phyloP scores from a whole-genome alignment of 2,797 vertebrate genomes.

The Mormyrops attenuatus region DNA sequence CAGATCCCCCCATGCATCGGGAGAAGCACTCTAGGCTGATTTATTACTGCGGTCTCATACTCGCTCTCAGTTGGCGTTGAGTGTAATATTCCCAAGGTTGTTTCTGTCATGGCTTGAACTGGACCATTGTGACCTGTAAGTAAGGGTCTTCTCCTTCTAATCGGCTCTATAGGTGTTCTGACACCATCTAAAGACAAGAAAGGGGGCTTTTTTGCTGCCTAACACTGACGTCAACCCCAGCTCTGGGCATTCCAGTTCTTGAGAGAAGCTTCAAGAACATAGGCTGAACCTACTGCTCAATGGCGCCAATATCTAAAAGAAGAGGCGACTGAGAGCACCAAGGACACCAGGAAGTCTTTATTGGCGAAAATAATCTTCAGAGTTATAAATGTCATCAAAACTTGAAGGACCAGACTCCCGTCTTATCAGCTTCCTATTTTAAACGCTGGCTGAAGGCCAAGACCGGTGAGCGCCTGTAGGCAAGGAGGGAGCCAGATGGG shows the following conservation, averaged over 20 bases:
- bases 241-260: neutral
- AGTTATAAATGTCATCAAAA: neutral
- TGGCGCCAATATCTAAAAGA: neutral
- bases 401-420: neutral
- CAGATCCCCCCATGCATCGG: neutral
- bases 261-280: neutral
- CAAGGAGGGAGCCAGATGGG: neutral
- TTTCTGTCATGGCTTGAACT: neutral
- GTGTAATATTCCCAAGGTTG: neutral
- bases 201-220: neutral
- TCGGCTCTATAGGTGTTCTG: neutral
- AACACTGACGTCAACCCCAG: neutral
- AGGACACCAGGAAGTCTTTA: neutral
- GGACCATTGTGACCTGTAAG: neutral
- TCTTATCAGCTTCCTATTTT: slow-evolving; percentile 7
- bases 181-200: neutral
- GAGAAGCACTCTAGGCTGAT: neutral
- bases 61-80: neutral
- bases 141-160: slow-evolving; percentile 1
- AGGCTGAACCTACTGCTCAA: neutral
- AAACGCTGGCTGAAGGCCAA: neutral
- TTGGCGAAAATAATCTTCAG: neutral
- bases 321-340: neutral
- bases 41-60: neutral
- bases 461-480: neutral